A percentile compares a stretch with the other conserved stretches of the same genome.
Conservation (phyloP, 2,888 invertebrate species). For the Diaperis boleti region DNA sequence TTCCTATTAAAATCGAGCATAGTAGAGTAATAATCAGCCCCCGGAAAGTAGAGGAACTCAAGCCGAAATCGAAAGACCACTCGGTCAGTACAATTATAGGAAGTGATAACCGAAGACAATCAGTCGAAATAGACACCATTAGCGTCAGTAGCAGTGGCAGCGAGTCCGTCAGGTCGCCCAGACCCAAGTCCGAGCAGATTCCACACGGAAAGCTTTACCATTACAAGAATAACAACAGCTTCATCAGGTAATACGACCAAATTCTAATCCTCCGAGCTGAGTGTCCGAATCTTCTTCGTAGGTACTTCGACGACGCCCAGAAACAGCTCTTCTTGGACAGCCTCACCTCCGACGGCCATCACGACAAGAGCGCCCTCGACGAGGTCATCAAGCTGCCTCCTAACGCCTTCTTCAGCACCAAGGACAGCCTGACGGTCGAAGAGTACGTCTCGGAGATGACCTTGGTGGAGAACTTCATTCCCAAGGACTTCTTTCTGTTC, state of each 20-base stretch:
- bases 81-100: constrained; percentile 10
- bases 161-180: constrained; percentile 6
- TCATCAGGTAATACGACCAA: too few relatives aligned
- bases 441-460: constrained; percentile 54
- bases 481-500: constrained; percentile 53
- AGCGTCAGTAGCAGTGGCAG: constrained; percentile 22
- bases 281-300: too few relatives aligned
- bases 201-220: constrained; percentile 54
- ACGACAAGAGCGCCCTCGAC: constrained; percentile 34
- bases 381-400: constrained; percentile 47
- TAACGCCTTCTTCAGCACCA: constrained; percentile 48
- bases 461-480: constrained; percentile 50
- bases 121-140: constrained; percentile 20
- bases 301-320: constrained; percentile 54
- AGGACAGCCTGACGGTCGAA: constrained; percentile 50
- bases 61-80: constrained; percentile 5
- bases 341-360: constrained; percentile 33
- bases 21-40: constrained; percentile 4
- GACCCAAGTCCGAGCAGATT: constrained; percentile 18
- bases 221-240: constrained; percentile 48
- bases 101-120: constrained; percentile 13
- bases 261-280: too few relatives aligned
- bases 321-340: constrained; percentile 50
- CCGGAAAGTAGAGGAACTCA: not conserved
- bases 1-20: constrained; percentile 4